phyloP scores from a whole-genome alignment of 2,113 vertebrate genomes.

The Charina bottae region DNA sequence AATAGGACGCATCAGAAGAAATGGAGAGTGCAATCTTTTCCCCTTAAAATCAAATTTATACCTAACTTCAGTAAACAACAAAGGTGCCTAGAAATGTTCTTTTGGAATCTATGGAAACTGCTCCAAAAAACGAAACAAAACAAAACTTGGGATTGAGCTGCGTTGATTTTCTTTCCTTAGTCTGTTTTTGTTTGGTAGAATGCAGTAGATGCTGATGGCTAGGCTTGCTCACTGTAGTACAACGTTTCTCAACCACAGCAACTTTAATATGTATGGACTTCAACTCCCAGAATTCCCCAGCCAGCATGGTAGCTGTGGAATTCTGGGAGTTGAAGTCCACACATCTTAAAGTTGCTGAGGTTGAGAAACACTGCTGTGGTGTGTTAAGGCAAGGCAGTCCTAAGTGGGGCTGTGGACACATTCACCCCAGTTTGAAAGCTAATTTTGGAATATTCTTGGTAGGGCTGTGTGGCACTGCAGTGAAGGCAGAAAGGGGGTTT shows the following conservation, averaged over 20 bases:
- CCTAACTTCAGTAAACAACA: not conserved
- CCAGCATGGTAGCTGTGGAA: not conserved
- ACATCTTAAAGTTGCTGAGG: not conserved
- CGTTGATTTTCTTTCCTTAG: not conserved
- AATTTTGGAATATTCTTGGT: not conserved
- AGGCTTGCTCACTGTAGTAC: not conserved
- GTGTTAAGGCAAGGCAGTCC: not conserved
- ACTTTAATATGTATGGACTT: not conserved
- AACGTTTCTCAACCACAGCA: not conserved
- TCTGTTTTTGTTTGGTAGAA: not conserved
- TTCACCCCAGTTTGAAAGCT: not conserved
- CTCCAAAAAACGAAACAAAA: not conserved
- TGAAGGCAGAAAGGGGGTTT: not conserved
- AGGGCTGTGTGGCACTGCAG: not conserved
- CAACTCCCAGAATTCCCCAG: not conserved
- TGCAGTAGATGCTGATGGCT: not conserved
- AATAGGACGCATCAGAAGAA: not conserved
- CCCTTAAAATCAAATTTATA: not conserved
- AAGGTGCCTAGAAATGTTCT: not conserved
- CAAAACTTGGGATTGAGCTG: not conserved
- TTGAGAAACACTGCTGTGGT: not conserved
- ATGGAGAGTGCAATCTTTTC: too few species aligned
- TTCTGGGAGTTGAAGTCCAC: not conserved
- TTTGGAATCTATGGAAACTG: not conserved
- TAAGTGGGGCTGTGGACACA: not conserved